phyloP scores from a whole-genome alignment of 1,140 invertebrate species.

The Eupristina koningsbergeri region DNA sequence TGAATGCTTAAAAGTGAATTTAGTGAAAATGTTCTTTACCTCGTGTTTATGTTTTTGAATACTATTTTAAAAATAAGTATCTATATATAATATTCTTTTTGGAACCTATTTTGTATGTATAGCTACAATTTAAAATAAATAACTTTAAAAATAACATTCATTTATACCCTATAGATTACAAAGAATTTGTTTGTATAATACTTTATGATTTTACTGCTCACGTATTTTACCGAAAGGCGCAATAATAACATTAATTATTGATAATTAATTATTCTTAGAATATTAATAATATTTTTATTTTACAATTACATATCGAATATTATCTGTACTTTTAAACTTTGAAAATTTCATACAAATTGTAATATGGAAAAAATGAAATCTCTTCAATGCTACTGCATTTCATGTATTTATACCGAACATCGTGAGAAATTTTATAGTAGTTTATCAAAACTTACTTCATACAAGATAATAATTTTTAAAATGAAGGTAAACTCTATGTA shows the following conservation, averaged over 20 bases:
- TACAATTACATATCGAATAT: not conserved
- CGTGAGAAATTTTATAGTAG: not conserved
- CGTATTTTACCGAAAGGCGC: not conserved
- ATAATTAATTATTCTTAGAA: not conserved
- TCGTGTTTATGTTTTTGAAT: not conserved
- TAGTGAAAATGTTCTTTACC: not conserved
- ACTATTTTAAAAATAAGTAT: constrained; percentile 9
- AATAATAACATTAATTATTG: not conserved
- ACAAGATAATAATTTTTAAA: constrained; percentile 1
- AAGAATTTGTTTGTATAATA: constrained; percentile 7
- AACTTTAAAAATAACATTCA: not conserved
- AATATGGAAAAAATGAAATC: not conserved
- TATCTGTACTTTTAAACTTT: not conserved
- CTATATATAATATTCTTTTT: not conserved
- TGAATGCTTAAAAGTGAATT: constrained; percentile 14
- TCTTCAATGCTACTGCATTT: not conserved
- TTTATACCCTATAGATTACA: not conserved
- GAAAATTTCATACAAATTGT: not conserved
- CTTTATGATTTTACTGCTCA: not conserved
- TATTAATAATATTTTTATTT: not conserved
- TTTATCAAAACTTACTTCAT: not conserved
- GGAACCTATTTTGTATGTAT: not conserved
- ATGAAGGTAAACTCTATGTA: not conserved
- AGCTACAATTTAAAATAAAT: constrained; percentile 1
- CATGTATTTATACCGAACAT: not conserved